Conservation (phyloP, 2,888 invertebrate genomes). For the Strigamia crassipes region DNA sequence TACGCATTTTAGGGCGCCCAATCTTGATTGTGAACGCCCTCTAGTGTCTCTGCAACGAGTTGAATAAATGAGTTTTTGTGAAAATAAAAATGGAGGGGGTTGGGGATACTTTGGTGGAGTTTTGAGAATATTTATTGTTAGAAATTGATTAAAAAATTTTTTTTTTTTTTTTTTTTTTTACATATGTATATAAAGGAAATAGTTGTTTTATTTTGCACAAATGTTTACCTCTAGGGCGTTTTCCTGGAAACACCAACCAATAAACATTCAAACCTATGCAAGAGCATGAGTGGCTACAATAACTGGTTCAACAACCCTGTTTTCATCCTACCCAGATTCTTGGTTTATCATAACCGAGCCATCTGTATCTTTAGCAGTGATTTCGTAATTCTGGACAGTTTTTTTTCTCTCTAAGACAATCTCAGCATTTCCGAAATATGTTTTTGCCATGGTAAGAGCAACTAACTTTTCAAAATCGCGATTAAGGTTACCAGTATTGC, state of each 20-base stretch:
- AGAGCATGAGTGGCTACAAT: neutral
- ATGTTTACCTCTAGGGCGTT: neutral
- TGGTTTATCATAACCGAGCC: slow-evolving; percentile 2
- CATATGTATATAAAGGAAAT: neutral
- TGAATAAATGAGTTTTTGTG: too few relatives aligned
- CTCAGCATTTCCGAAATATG: neutral
- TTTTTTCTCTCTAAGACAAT: neutral
- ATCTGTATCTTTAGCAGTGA: neutral
- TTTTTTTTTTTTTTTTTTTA: too few relatives aligned
- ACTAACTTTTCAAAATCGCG: neutral
- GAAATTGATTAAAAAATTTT: neutral
- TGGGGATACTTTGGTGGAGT: too few relatives aligned
- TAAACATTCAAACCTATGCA: slow-evolving; percentile 10
- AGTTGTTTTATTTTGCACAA: neutral
- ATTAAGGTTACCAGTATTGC: neutral
- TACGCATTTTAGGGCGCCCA: too few relatives aligned
- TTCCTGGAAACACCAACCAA: neutral
- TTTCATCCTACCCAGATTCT: slow-evolving; percentile 4
- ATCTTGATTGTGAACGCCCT: too few relatives aligned
- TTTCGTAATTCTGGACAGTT: neutral
- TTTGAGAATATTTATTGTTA: neutral
- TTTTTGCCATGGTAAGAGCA: neutral
- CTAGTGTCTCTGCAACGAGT: too few relatives aligned
- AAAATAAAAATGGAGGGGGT: too few relatives aligned
- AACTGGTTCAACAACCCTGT: slow-evolving; percentile 10